Conservation (phyloP, 2,888 invertebrate species). For the Caenorhabditis auriculariae region DNA sequence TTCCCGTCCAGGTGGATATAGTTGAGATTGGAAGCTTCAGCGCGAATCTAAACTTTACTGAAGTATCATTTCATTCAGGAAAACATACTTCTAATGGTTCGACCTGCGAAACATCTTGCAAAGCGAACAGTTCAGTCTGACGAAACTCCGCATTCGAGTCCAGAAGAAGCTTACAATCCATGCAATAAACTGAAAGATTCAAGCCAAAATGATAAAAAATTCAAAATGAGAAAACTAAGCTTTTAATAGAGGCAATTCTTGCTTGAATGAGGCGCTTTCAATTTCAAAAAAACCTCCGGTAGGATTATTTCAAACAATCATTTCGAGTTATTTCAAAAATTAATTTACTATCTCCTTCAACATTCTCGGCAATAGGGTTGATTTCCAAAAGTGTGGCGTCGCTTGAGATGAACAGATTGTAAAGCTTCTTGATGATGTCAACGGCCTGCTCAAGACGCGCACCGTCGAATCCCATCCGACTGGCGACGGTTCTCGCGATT, state of each 20-base stretch:
- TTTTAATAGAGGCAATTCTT: no score
- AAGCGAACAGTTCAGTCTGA: slow-evolving; percentile 79
- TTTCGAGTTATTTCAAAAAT: no score
- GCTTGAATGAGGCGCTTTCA: no score
- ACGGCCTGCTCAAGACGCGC: slow-evolving; percentile 55
- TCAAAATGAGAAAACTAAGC: no score
- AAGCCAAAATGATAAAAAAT: slow-evolving; percentile 3
- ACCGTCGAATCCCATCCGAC: slow-evolving; percentile 59
- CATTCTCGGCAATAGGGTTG: slow-evolving; percentile 95
- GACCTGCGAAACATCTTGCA: slow-evolving; percentile 43
- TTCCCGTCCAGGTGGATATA: slow-evolving; percentile 97
- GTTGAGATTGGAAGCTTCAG: slow-evolving; percentile 86
- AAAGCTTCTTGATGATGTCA: slow-evolving; percentile 62
- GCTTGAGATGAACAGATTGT: slow-evolving; percentile 83
- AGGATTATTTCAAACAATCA: no score
- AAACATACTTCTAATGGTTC: slow-evolving; percentile 41
- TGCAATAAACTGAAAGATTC: slow-evolving; percentile 72
- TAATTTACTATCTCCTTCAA: slow-evolving; percentile 71
- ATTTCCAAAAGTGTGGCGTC: slow-evolving; percentile 97
- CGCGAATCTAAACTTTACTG: slow-evolving; percentile 77
- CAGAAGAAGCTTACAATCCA: slow-evolving; percentile 97
- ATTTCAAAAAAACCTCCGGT: no score
- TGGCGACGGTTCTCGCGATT: slow-evolving; percentile 55
- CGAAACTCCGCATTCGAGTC: slow-evolving; percentile 96
- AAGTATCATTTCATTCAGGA: not conserved